phyloP scores from a whole-genome alignment of 2,888 invertebrate genomes.

The Calameuta filiformis region DNA sequence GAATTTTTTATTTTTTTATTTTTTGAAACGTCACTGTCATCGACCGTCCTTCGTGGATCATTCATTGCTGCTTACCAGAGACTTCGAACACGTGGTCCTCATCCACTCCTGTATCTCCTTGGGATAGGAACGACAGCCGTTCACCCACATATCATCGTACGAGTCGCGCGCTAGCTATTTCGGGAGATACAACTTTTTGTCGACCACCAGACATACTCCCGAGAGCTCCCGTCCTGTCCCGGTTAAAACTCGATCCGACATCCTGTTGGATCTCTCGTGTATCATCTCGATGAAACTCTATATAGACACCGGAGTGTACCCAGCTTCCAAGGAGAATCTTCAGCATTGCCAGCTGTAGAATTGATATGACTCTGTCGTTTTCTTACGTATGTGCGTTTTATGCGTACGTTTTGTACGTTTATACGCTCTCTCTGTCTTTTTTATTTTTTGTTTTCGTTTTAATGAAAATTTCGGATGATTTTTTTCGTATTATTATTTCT shows the following conservation, averaged over 20 bases:
- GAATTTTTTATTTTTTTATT: not conserved
- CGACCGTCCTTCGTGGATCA: not conserved
- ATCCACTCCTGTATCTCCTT: not conserved
- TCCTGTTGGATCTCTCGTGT: slow-evolving; percentile 4
- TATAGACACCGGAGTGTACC: too few species aligned
- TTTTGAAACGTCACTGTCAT: not conserved
- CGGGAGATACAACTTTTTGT: slow-evolving; percentile 7
- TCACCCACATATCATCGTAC: slow-evolving; percentile 2
- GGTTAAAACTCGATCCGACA: slow-evolving; percentile 5
- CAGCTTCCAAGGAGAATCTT: not conserved
- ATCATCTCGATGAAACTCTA: slow-evolving; percentile 1
- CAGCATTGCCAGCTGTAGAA: not conserved
- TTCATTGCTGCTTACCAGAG: not conserved
- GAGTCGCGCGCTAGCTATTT: not conserved
- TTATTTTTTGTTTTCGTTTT: not conserved
- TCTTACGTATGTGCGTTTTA: not conserved
- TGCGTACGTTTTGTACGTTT: too few species aligned
- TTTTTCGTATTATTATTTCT: too few species aligned
- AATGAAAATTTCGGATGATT: not conserved
- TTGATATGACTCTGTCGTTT: not conserved
- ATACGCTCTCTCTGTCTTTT: too few species aligned
- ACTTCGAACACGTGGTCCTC: not conserved
- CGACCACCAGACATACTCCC: not conserved
- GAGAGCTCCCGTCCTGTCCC: not conserved
- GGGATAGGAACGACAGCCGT: not conserved